A percentile compares a stretch with the other conserved stretches of the same genome.
These are phyloP conservation scores for Micrasema minimum DNA, from an alignment of 1,140 invertebrate genomes.

Conservation along the genomic window DNA sequence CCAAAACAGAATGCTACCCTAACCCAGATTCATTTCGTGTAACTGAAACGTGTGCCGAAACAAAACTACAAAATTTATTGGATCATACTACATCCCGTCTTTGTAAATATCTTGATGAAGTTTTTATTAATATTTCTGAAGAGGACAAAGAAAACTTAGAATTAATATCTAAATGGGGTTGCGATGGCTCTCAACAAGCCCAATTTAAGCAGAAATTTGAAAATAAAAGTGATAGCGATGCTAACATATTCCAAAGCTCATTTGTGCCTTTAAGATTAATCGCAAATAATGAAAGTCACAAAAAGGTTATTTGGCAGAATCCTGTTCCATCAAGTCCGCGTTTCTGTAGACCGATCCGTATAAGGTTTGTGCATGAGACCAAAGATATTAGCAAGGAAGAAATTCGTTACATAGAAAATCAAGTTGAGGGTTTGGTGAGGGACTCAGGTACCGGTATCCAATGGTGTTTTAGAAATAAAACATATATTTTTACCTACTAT, in stretches of 20 bases:
- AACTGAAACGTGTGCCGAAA: background rate
- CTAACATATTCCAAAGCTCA: too few relatives aligned
- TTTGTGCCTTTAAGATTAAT: conserved; percentile 5
- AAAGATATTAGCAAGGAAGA: conserved; percentile 54
- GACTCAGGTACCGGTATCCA: background rate
- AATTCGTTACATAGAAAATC: conserved; percentile 49
- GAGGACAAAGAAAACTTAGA: background rate
- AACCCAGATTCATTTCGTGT: background rate
- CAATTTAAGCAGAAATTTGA: background rate
- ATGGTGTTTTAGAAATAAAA: background rate
- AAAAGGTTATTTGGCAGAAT: conserved; percentile 56
- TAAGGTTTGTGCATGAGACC: conserved; percentile 53
- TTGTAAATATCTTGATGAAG: background rate
- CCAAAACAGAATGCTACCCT: background rate
- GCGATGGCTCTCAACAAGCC: background rate
- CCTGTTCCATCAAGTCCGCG: conserved; percentile 54
- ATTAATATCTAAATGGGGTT: background rate
- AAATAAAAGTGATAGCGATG: too few relatives aligned
- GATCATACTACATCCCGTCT: background rate
- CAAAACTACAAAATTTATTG: background rate
- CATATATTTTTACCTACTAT: conserved; percentile 55
- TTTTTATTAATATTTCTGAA: background rate
- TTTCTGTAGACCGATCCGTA: conserved; percentile 55
- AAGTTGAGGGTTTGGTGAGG: background rate
- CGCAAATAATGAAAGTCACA: conserved; percentile 43